These are phyloP conservation scores for Blastomussa wellsi DNA, from an alignment of 92 coral and sea anemone species.

Conservation along the genomic window DNA sequence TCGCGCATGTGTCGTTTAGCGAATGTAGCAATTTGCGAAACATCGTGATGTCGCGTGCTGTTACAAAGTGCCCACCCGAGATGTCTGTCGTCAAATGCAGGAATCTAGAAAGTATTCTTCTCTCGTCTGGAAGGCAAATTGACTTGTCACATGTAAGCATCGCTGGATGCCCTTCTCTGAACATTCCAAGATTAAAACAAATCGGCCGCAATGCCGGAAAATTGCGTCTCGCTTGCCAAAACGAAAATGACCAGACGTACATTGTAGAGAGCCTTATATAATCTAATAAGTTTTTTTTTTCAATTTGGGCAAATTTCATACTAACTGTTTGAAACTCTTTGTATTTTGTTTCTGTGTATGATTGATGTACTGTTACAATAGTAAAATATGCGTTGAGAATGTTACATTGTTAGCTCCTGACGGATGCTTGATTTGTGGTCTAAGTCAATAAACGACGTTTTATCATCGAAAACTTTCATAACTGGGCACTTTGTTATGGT, in stretches of 20 bases:
- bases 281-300: background rate
- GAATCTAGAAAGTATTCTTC: conserved; percentile 18
- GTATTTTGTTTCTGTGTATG: conserved; percentile 3
- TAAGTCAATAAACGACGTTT: background rate
- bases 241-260: background rate
- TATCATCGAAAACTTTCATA: too few relatives aligned
- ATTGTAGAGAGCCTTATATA: background rate
- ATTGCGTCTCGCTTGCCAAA: background rate
- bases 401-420: background rate
- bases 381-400: background rate
- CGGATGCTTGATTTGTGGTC: background rate
- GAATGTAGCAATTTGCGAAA: conserved; percentile 36
- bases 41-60: conserved; percentile 27
- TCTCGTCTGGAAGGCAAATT: conserved; percentile 13
- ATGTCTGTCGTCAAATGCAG: conserved; percentile 24
- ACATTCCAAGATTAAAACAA: conserved; percentile 17
- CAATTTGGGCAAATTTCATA: background rate
- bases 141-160: conserved; percentile 24
- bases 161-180: conserved; percentile 5
- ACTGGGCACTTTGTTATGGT: too few relatives aligned
- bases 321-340: background rate
- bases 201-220: background rate
- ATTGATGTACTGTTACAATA: background rate
- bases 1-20: conserved; percentile 18
- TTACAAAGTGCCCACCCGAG: background rate